Evolutionary conservation across 2,888 invertebrate genomes (phyloP).

Genomic region (Ormyrus labotus): DNA sequence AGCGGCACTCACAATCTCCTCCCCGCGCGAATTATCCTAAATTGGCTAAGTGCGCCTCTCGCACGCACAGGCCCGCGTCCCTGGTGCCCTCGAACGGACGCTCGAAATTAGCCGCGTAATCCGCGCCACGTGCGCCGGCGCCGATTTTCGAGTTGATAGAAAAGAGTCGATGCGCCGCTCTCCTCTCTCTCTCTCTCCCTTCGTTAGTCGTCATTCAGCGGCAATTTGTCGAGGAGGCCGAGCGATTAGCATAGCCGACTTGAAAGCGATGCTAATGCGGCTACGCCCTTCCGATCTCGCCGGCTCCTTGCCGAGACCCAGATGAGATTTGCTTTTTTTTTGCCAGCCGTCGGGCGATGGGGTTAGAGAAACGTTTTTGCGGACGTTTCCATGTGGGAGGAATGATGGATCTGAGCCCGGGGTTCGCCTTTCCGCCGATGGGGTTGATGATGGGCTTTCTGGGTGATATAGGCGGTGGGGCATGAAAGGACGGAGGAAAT

Average conservation of each 20-base stretch:
- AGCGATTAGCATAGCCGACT: slow-evolving; percentile 68
- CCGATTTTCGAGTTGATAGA: slow-evolving; percentile 51
- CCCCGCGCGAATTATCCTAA: slow-evolving; percentile 51
- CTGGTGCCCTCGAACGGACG: slow-evolving; percentile 59
- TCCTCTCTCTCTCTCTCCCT: not conserved
- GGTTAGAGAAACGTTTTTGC: too few species aligned
- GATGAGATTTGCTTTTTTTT: not conserved
- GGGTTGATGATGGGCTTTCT: not conserved
- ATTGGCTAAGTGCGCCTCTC: slow-evolving; percentile 46
- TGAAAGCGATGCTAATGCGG: slow-evolving; percentile 68
- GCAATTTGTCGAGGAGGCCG: slow-evolving; percentile 65
- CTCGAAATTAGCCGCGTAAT: slow-evolving; percentile 73
- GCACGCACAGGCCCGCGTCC: slow-evolving; percentile 17
- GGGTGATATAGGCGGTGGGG: too few species aligned
- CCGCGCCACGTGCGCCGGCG: slow-evolving; percentile 70
- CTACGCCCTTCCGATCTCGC: slow-evolving; percentile 39
- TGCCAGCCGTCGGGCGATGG: too few species aligned
- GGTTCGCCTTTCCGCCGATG: slow-evolving; percentile 6
- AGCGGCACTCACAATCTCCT: slow-evolving; percentile 30
- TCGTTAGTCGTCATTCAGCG: slow-evolving; percentile 68
- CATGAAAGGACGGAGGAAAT: too few species aligned
- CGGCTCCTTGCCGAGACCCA: not conserved
- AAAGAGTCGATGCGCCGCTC: slow-evolving; percentile 22
- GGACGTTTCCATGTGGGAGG: too few species aligned
- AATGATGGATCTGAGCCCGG: not conserved